Percentiles rank a stretch among this genome's conserved stretches.
phyloP scores from a whole-genome alignment of 2,888 invertebrate species.

The Drosophila histrio region DNA sequence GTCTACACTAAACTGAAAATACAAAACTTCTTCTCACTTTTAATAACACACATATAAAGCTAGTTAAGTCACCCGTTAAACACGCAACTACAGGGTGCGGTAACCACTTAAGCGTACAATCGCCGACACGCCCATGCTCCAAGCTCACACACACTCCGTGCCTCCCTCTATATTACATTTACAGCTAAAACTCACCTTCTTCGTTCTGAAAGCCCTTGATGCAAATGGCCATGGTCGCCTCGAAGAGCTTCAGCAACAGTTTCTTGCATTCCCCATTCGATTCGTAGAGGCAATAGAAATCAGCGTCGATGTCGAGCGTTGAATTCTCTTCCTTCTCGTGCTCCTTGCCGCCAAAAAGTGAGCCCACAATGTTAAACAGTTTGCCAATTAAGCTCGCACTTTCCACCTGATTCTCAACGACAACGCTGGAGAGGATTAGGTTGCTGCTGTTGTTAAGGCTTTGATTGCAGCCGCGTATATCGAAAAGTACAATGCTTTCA shows the following conservation, averaged over 20 bases:
- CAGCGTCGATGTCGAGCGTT: slow-evolving; percentile 50
- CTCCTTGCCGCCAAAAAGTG: slow-evolving; percentile 68
- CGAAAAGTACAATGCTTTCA: slow-evolving; percentile 80
- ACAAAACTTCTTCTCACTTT: too few relatives aligned
- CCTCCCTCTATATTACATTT: neutral
- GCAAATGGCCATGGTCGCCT: slow-evolving; percentile 82
- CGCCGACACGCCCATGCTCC: slow-evolving; percentile 14
- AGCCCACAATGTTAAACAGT: slow-evolving; percentile 78
- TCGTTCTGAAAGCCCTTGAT: slow-evolving; percentile 81
- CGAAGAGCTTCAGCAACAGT: slow-evolving; percentile 82
- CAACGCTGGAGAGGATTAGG: slow-evolving; percentile 24
- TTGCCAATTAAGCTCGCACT: slow-evolving; percentile 67
- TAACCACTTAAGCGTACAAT: slow-evolving; percentile 56
- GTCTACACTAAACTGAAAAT: too few relatives aligned
- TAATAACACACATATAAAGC: too few relatives aligned
- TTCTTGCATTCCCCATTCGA: slow-evolving; percentile 81
- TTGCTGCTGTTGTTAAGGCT: neutral
- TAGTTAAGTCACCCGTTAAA: neutral
- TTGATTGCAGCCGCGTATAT: slow-evolving; percentile 71
- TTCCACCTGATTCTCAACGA: slow-evolving; percentile 36
- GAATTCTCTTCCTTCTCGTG: slow-evolving; percentile 13
- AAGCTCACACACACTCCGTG: neutral
- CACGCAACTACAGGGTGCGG: slow-evolving; percentile 2
- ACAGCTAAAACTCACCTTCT: slow-evolving; percentile 75
- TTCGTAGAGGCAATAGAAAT: slow-evolving; percentile 72